Base-by-base conservation (phyloP, 1,140 invertebrate species). In the Acromyrmex charruanus region DNA sequence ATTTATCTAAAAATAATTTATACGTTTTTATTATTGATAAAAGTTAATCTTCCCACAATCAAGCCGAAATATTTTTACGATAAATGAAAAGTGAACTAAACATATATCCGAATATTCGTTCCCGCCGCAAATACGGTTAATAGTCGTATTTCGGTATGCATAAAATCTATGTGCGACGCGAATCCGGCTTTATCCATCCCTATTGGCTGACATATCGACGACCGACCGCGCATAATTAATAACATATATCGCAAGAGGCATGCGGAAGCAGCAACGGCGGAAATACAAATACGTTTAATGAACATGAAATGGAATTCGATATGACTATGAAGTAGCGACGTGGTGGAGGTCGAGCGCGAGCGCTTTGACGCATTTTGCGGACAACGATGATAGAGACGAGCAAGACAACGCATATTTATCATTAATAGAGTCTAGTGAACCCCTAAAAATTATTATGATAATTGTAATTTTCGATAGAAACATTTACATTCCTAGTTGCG, bases 381-480 rank as follows among this genome's bases (percentile, higher is more conserved):
- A 5, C 25, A 12, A 51, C 39, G 10, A 21, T 6, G 65, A 72
- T 28, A 7, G 14, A 18, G 28, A 55, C 12, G 4, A 85, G 77
- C 85, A 63, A 85, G 66, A 86, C 49, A 77, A 69, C 69, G 88
- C 87, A 86, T 91, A 91, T 91, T 91, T 91, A 91, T 89, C 71
- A 89, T 91, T 91, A 88, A 82, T 88, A 80, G 35, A 86, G 84
- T 53, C 39, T 12, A 61, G 53, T 53, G 58, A 66, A 68, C 82
- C 1, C 69, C 31, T 77, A 88, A 86, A 90, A 77, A 90, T 39
- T 59, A 72, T 25, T 69, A 44, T 68, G n/a, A 55, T 58, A 31
- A 51, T 75, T 53, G 51, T 39, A 31, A 75, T 87, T 61, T 28
- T 68, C 68, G 35, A n/a, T n/a, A 44, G 12, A 25, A 21, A 16